A percentile compares a stretch with the other conserved stretches of the same genome.
phyloP scores from a whole-genome alignment of 2,797 vertebrate genomes.

The Apogon talboti region DNA sequence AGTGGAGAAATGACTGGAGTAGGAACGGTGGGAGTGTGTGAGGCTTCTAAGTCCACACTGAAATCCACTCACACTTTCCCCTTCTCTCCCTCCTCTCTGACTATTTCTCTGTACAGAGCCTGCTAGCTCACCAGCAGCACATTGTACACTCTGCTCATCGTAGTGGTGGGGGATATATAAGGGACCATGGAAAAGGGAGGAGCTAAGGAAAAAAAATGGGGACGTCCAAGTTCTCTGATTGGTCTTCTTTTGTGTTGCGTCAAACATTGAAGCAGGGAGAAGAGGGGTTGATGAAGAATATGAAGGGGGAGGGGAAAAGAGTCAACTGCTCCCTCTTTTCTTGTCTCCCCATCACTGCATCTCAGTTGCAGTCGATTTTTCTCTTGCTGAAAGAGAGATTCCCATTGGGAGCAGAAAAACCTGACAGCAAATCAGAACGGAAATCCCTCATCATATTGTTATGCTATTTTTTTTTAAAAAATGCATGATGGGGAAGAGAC shows the following conservation, averaged over 20 bases:
- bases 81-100: constrained; percentile 67
- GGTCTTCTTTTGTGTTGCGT: constrained; percentile 74
- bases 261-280: constrained; percentile 68
- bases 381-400: constrained; percentile 23
- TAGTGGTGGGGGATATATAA: constrained; percentile 78
- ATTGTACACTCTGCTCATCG: constrained; percentile 77
- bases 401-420: neutral
- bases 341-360: constrained; percentile 63
- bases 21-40: constrained; percentile 41
- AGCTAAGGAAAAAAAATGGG: constrained; percentile 57
- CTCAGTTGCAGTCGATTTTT: constrained; percentile 34
- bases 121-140: constrained; percentile 77
- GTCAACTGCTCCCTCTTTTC: constrained; percentile 68
- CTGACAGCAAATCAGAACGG: constrained; percentile 13
- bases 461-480: constrained; percentile 21
- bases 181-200: constrained; percentile 67
- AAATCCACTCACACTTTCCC: constrained; percentile 76
- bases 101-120: constrained; percentile 63
- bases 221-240: constrained; percentile 70
- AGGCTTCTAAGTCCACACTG: constrained; percentile 56
- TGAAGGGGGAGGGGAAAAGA: constrained; percentile 74
- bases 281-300: constrained; percentile 66
- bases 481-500: neutral
- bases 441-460: constrained; percentile 29
- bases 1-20: constrained; percentile 41